Evolutionary conservation across 2,888 invertebrate species (phyloP).

Genomic region (Polymixis lichenea): DNA sequence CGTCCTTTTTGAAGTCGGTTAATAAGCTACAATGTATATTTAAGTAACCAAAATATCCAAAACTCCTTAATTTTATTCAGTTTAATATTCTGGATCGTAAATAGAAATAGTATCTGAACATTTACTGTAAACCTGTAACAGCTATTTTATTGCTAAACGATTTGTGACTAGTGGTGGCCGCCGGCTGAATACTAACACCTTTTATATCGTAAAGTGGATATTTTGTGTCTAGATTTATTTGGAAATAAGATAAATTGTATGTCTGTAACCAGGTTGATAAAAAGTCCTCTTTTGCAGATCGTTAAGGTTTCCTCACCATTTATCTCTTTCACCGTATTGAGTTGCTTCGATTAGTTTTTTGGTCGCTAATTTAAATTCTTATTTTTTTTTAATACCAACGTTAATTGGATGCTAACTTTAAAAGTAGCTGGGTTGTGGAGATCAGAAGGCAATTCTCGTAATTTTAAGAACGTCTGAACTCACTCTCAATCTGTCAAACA

Average conservation of each 20-base stretch:
- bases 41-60: not conserved
- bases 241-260: conserved; percentile 3
- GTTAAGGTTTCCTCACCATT: not conserved
- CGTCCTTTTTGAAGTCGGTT: too few species aligned
- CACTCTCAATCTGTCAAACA: too few species aligned
- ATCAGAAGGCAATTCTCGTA: too few species aligned
- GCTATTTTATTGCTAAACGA: conserved; percentile 57
- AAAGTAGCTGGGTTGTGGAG: too few species aligned
- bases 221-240: conserved; percentile 24
- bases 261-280: not conserved
- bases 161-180: conserved; percentile 29
- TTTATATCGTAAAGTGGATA: conserved; percentile 20
- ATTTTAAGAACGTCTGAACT: too few species aligned
- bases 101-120: conserved; percentile 15
- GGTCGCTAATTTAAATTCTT: too few species aligned
- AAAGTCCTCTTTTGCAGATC: not conserved
- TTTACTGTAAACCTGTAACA: conserved; percentile 25
- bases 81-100: conserved; percentile 27
- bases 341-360: not conserved
- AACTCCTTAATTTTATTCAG: conserved; percentile 5
- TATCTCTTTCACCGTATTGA: not conserved
- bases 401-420: too few species aligned
- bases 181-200: conserved; percentile 33
- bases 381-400: too few species aligned
- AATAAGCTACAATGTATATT: not conserved